Evolutionary conservation across 2,888 invertebrate species (phyloP).

Genomic region (Cheilosia vulpina): DNA sequence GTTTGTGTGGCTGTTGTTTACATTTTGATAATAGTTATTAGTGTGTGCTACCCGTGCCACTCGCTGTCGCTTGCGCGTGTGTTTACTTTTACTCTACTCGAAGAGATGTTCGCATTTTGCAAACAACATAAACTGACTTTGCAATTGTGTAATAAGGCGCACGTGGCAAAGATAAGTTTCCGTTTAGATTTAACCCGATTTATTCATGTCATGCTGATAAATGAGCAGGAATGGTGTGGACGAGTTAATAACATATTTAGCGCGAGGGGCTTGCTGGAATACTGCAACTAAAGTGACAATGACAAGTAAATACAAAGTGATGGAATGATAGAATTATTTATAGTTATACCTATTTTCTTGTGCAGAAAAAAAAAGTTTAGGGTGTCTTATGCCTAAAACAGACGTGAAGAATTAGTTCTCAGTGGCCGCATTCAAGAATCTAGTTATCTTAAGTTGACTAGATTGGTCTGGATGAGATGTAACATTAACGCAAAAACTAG

Average conservation of each 20-base stretch:
- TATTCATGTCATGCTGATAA: slow-evolving; percentile 17
- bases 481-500: too few relatives aligned
- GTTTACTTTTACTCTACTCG: slow-evolving; percentile 14
- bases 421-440: too few relatives aligned
- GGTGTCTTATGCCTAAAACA: too few relatives aligned
- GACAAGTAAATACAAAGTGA: not conserved
- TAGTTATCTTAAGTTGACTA: too few relatives aligned
- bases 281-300: not conserved
- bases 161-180: slow-evolving; percentile 8
- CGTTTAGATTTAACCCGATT: slow-evolving; percentile 13
- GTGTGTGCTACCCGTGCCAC: slow-evolving; percentile 7
- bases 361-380: too few relatives aligned
- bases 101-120: slow-evolving; percentile 1
- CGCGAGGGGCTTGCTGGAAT: not conserved
- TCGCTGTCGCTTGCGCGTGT: slow-evolving; percentile 17
- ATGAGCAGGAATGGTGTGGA: slow-evolving; percentile 13
- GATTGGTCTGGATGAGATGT: too few relatives aligned
- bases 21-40: slow-evolving; percentile 43
- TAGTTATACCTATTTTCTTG: too few relatives aligned
- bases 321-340: too few relatives aligned
- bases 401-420: too few relatives aligned
- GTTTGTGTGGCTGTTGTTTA: slow-evolving; percentile 39
- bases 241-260: slow-evolving; percentile 21
- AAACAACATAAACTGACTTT: not conserved
- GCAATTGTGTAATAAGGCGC: slow-evolving; percentile 2